phyloP scores from a whole-genome alignment of 2,888 invertebrate genomes.

The Tenthredo mesomela region DNA sequence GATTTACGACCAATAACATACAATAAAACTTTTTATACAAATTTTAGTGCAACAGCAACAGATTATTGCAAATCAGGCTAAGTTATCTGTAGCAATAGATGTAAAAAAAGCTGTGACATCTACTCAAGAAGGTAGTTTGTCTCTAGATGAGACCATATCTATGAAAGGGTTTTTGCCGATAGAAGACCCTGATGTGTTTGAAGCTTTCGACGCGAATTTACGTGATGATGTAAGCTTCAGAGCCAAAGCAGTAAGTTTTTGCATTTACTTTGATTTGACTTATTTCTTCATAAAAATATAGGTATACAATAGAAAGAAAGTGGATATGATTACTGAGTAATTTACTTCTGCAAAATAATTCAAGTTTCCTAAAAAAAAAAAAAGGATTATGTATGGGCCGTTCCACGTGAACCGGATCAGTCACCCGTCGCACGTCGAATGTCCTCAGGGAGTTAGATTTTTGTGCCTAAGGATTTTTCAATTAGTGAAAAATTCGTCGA shows the following conservation, averaged over 20 bases:
- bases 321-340: neutral
- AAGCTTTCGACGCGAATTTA: constrained; percentile 1
- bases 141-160: neutral
- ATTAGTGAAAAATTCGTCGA: too few species aligned
- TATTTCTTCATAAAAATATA: neutral
- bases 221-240: constrained; percentile 8
- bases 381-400: too few species aligned
- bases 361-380: neutral
- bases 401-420: too few species aligned
- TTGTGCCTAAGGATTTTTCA: too few species aligned
- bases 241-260: constrained; percentile 15
- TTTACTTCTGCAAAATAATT: constrained; percentile 8
- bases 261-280: neutral
- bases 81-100: neutral
- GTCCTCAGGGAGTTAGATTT: too few species aligned
- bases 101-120: neutral
- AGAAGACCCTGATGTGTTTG: neutral
- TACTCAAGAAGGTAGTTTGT: constrained; percentile 7
- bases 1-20: constrained; percentile 4
- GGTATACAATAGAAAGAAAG: constrained; percentile 10
- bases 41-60: constrained; percentile 26
- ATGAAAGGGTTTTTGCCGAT: constrained; percentile 7
- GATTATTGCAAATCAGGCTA: constrained; percentile 12
- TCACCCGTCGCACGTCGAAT: too few species aligned
- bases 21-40: constrained; percentile 18